These are phyloP conservation scores for Dysidea cf. avara DNA, from an alignment of 37 sponge, comb jelly and placozoan species.

Conservation along the genomic window DNA sequence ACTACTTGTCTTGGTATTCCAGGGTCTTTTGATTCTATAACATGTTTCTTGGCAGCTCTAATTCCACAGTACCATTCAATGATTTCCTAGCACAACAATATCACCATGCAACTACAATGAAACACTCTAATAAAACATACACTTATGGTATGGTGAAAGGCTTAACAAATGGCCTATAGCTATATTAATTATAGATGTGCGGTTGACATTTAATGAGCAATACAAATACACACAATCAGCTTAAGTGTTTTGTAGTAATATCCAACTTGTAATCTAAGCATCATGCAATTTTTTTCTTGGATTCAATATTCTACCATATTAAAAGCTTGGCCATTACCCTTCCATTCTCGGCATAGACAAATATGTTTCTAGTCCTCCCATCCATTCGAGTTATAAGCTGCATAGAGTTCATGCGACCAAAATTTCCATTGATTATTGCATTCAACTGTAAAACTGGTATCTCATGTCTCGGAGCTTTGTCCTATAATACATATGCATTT, in stretches of 20 bases:
- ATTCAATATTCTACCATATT: too few species aligned
- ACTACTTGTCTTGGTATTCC: constrained; percentile 31
- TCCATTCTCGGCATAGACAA: constrained; percentile 69
- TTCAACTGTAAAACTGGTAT: constrained; percentile 59
- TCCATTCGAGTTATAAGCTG: constrained; percentile 68
- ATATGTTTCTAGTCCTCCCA: constrained; percentile 75
- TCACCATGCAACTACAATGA: too few species aligned
- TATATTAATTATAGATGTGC: too few species aligned
- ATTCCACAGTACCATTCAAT: constrained; percentile 65
- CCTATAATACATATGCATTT: constrained; percentile 2
- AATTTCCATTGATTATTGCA: constrained; percentile 63
- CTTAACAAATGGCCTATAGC: too few species aligned
- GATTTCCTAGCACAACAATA: constrained; percentile 41
- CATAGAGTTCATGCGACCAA: constrained; percentile 74
- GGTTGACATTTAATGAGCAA: too few species aligned
- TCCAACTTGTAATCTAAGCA: too few species aligned
- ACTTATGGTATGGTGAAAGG: too few species aligned
- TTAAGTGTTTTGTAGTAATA: too few species aligned
- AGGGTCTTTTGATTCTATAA: constrained; percentile 33
- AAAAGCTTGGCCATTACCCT: too few species aligned
- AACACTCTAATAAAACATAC: too few species aligned
- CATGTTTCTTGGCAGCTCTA: constrained; percentile 56
- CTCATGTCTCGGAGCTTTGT: constrained; percentile 30
- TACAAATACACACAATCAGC: too few species aligned
- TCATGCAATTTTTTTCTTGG: too few species aligned